Percentiles rank a stretch among this genome's conserved stretches.
phyloP scores from a whole-genome alignment of 2,113 vertebrate genomes.

The Paramormyrops kingsleyae region DNA sequence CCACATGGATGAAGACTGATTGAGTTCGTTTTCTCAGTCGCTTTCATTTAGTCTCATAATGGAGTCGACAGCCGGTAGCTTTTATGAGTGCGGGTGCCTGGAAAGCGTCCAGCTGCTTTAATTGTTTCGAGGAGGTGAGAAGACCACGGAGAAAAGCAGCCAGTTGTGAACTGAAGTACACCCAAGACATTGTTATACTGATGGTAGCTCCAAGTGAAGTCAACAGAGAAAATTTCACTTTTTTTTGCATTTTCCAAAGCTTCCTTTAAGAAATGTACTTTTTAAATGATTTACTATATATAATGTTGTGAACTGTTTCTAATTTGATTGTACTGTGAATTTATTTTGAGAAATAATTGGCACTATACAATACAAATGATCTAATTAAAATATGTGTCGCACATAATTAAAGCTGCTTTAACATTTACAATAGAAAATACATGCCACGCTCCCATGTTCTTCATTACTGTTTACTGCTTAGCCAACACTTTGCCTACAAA shows the following conservation, averaged over 20 bases:
- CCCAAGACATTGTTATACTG: not conserved
- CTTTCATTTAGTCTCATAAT: conserved; percentile 19
- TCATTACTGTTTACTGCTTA: not conserved
- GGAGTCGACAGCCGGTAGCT: conserved; percentile 4
- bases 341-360: not conserved
- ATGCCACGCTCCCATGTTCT: not conserved
- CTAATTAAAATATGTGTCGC: not conserved
- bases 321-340: not conserved
- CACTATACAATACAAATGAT: not conserved
- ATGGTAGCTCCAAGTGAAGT: not conserved
- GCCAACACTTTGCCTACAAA: not conserved
- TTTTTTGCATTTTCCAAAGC: not conserved
- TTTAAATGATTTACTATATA: not conserved
- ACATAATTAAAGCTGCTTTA: not conserved
- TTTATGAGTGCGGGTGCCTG: not conserved
- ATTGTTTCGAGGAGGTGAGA: conserved; percentile 7
- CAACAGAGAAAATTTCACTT: not conserved
- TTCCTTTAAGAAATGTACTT: not conserved
- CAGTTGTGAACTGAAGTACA: not conserved
- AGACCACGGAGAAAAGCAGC: not conserved
- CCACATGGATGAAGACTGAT: conserved; percentile 4
- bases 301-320: not conserved
- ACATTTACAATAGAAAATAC: not conserved
- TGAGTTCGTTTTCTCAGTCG: not conserved
- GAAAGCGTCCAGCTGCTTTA: conserved; percentile 10